Base-by-base conservation (phyloP, 2,888 invertebrate genomes). In the Gnatocerus cornutus region DNA sequence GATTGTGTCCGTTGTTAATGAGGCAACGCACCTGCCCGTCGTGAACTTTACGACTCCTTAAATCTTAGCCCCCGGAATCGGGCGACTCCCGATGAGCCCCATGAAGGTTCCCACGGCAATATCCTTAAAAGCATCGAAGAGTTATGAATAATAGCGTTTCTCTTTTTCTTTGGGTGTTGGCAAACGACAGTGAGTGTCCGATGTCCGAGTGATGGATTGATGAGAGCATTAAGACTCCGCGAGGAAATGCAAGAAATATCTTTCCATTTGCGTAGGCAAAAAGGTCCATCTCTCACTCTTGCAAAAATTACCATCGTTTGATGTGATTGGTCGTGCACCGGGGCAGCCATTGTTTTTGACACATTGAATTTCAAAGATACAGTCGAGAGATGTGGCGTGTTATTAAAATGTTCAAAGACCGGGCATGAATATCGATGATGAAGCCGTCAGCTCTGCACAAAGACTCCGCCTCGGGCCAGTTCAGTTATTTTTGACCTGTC, bases 401-500 rank as follows among this genome's bases (percentile, higher is more conserved):
- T 82, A 82, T 82, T 82, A 82, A 83, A 83, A 83, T 79, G 81
- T 80, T 82, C 83, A 83, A 83, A 82, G 82, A 81, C 77, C 76
- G 73, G 74, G 71, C 56, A 87, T 85, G 81, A 83, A 84, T 84
- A 85, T 76, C 74, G 76, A 78, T 81, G 80, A 81, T 80, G 80
- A 72, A 73, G 73, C 76, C 79, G 80, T 81, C 81, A 80, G 76
- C 66, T 66, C 56, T 64, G 41, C 80, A 84, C 83, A 84, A 83
- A 84, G 84, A 83, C 82, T 81, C 10, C 67, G 81, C 83, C 80
- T 64, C 63, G 69, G 80, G 83, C 79, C 71, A 76, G 76, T 81
- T 82, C 81, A 77, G 82, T 80, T 83, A 83, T 84, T 84, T 84
- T 84, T 84, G 82, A 83, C 80, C 83, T 82, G 83, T 82, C 83